Base-by-base conservation (phyloP, 2,888 invertebrate genomes). In the Cordilura impudica region DNA sequence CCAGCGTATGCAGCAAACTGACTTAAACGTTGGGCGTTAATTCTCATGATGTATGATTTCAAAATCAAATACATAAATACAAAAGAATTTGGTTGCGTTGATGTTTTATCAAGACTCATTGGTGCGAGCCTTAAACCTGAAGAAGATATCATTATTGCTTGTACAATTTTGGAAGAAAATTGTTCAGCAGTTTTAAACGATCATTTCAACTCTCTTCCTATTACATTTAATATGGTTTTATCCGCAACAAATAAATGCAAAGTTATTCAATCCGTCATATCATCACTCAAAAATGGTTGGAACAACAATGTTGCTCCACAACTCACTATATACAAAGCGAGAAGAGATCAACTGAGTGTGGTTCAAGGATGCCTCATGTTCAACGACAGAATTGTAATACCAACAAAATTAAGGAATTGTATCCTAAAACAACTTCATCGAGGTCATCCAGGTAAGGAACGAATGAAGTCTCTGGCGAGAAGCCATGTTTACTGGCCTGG, bases 361-460 rank as follows among this genome's bases (percentile, higher is more conserved):
- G 39, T 65, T 35, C 51, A 35, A 65, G 65, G 23, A 7, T 65
- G 51, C 12, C 23, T 65, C 19, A 65, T 65, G 39, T 65, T 65
- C 51, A 49, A 65, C 47, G 51, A 65, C 21, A 49, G 31, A 2
- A 65, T 35, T 35, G 51, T 49, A 2, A 51, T 65, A 51, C 23
- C 54, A 4, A 4, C 26, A 21, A 60, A 60, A 45, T 45, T 60
- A 8, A 60, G 45, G 26, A 26, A 14, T 18, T 26, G 60, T 26
- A 26, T 45, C 23, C 18, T 60, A 10, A 26, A 45, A 45, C 23
- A 26, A 45, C 60, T 60, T 45, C 43, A 60, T 60, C 60, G 18
- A 35, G 51, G 70, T n/a, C 69, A 70, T 49, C 60, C 49, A 60
- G 58, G n/a, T n/a, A n/a, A n/a, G 69, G 66, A 66, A 66, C 29